Percentiles rank a stretch among this genome's conserved stretches.
Evolutionary conservation across 2,888 invertebrate genomes (phyloP).

Genomic region (Lasioglossum pauxillum): DNA sequence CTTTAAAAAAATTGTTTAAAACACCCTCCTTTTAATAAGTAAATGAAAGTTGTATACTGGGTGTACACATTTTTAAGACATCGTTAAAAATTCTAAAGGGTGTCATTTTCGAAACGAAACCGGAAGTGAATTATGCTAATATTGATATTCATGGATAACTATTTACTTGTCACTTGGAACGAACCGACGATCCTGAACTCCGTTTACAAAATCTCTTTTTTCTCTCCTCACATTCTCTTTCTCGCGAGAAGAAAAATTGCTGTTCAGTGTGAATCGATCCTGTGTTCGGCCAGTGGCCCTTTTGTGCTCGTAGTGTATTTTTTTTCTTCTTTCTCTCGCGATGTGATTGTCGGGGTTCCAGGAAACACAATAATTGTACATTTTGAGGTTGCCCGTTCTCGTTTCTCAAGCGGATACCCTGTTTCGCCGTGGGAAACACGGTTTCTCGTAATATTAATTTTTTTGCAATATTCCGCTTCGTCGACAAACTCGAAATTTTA

Average conservation of each 20-base stretch:
- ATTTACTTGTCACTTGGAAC: slow-evolving; percentile 33
- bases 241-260: slow-evolving; percentile 22
- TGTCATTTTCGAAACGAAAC: neutral
- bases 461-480: neutral
- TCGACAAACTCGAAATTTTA: neutral
- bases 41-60: neutral
- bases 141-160: slow-evolving; percentile 33
- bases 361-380: slow-evolving; percentile 16
- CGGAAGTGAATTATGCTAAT: neutral
- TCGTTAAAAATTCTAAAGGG: neutral
- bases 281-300: slow-evolving; percentile 8
- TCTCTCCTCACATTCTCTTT: neutral
- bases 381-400: slow-evolving; percentile 3
- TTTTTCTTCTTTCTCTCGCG: neutral
- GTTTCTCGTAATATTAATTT: neutral
- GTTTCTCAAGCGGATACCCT: neutral
- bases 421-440: slow-evolving; percentile 3
- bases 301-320: slow-evolving; percentile 6
- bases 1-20: neutral
- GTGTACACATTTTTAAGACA: neutral
- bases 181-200: neutral
- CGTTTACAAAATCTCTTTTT: neutral
- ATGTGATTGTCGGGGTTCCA: neutral
- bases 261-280: slow-evolving; percentile 31
- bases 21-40: too few relatives aligned